phyloP scores from a whole-genome alignment of 2,113 vertebrate species.

The Charina bottae region DNA sequence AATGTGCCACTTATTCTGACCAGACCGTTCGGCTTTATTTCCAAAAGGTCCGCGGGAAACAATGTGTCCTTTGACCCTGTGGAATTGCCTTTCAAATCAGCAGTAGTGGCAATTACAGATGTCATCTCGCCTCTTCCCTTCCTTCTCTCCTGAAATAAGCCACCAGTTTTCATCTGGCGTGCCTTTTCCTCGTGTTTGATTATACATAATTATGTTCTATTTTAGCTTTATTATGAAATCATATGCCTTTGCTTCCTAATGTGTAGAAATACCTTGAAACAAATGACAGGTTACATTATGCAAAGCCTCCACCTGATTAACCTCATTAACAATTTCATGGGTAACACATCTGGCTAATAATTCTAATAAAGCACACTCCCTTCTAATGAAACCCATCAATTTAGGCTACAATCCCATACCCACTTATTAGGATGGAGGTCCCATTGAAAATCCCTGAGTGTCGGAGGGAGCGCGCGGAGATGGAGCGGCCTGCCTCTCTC shows the following conservation, averaged over 20 bases:
- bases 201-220: neutral
- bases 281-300: neutral
- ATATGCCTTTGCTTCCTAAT: neutral
- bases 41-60: neutral
- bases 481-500: too few relatives aligned
- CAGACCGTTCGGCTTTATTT: neutral
- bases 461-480: too few relatives aligned
- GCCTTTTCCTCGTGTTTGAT: neutral
- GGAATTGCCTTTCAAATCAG: neutral
- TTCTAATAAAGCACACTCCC: neutral
- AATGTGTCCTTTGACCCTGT: neutral
- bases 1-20: neutral
- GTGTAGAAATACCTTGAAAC: neutral
- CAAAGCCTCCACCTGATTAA: neutral
- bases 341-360: neutral
- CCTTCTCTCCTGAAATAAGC: neutral
- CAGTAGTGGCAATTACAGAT: neutral
- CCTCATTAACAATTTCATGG: neutral
- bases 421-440: neutral
- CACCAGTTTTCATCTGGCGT: neutral
- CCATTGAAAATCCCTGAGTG: neutral
- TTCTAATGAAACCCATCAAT: neutral
- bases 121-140: fast-evolving
- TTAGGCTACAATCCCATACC: neutral
- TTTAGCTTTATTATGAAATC: neutral